Base-by-base conservation (phyloP, 2,113 vertebrate genomes). In the Hippocampus barbouri region DNA sequence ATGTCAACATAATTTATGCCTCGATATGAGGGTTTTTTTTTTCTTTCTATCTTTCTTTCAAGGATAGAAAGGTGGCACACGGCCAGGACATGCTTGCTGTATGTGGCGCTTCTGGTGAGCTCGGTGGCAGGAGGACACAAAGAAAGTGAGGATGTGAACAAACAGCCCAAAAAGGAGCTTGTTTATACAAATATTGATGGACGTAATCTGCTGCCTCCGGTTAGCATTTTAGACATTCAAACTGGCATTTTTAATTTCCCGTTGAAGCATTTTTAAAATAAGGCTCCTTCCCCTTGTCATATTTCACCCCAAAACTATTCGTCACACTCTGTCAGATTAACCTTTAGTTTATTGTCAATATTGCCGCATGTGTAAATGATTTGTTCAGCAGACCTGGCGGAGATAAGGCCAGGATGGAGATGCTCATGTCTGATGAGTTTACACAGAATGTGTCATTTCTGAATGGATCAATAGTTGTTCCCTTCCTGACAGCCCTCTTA, bases 331-430 rank as follows among this genome's bases (percentile, higher is more conserved):
- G 70, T 43, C 69, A 66, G 81, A 85, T 90, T 89, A 87, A 82
- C 73, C 79, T 87, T 88, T 80, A 87, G 65, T 84, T 82, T 79
- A 80, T 74, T 75, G 72, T 83, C 81, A 71, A 90, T 91, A 87
- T 79, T 88, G 81, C 81, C 20, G 64, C 51, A 25, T 81, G 78
- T 65, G 90, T 91, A 81, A 91, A 90, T 91, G 83, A 91, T 92
- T 92, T 80, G 83, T 89, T 41, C 78, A 76, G 60, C 61, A 69
- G 78, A 83, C 72, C 61, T 73, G 74, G 73, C 7, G 20, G 41
- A 88, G 90, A 91, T 92, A 91, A 92, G 83, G 40, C 38, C 82
- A 81, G 86, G 75, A 85, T 82, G 83, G 86, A 88, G 85, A 89
- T 86, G 80, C 76, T 73, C 73, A 73, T 79, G 72, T 76, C 78